phyloP scores from a whole-genome alignment of 2,888 invertebrate species.

The Acleris laterana region DNA sequence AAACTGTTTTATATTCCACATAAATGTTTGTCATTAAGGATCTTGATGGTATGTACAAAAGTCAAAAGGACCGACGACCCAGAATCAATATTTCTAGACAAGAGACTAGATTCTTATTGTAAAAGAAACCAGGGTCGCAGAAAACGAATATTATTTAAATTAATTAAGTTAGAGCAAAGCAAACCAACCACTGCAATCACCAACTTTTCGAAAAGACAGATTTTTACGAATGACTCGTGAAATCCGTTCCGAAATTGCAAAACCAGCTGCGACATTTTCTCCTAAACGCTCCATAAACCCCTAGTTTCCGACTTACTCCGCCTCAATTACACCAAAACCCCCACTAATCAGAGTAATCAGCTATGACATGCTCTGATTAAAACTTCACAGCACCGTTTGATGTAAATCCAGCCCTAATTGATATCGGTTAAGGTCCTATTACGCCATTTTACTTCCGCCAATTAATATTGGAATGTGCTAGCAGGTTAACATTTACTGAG shows the following conservation, averaged over 20 bases:
- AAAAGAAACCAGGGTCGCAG: too few species aligned
- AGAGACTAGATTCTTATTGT: too few species aligned
- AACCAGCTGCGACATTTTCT: too few species aligned
- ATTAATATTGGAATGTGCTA: constrained; percentile 20
- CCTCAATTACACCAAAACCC: constrained; percentile 19
- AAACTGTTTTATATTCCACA: too few species aligned
- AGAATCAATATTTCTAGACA: too few species aligned
- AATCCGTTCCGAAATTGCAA: neutral
- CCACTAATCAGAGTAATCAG: constrained; percentile 13
- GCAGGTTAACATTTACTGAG: constrained; percentile 23
- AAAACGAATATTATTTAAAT: too few species aligned
- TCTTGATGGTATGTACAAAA: too few species aligned
- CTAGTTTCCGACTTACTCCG: constrained; percentile 1
- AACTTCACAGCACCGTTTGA: constrained; percentile 18
- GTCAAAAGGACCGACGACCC: too few species aligned
- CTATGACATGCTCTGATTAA: constrained; percentile 28
- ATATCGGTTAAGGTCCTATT: constrained; percentile 8
- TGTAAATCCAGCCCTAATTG: constrained; percentile 22
- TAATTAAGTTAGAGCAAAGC: too few species aligned
- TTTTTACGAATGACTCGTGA: neutral
- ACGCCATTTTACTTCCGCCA: constrained; percentile 1
- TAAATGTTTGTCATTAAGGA: too few species aligned
- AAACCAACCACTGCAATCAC: too few species aligned
- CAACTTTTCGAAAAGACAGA: neutral
- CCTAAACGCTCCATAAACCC: neutral